Base-by-base conservation (phyloP, 1,140 invertebrate genomes). In the Oryctes rhinoceros region DNA sequence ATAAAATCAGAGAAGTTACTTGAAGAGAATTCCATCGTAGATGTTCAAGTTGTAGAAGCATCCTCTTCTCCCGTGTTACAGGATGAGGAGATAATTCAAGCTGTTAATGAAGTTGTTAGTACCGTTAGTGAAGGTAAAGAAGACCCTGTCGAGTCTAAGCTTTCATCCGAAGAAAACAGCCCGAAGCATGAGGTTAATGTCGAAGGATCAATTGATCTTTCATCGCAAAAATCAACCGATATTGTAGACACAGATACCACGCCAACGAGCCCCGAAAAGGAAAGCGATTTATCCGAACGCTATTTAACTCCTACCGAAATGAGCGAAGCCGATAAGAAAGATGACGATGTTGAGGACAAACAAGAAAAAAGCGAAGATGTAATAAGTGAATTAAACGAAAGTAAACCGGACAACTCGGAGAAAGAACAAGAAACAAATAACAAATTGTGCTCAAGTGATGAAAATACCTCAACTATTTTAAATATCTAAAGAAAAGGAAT, bases 1-100 rank as follows among this genome's bases (percentile, higher is more conserved):
- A 86, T 89, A 20, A 90, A 89, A 81, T 91, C 89, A 10, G 92
- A 93, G 78, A 91, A 91, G 82, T 87, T 90, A 4, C 80, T 92
- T 13, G 87, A 89, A 48, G 85, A 89, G 44, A 83, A 83, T 39
- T 37, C 76, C 76, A 78, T 80, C 79, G 53, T 71, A 44, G 67
- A 79, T 67, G 76, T 78, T 75, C 80, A 78, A 13, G 78, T 39
- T 18, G 37, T 81, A 30, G 75, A 77, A 24, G 59, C 89, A 79
- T 89, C 90, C n/a, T n/a, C 47, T 4, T 88, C 87, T 1, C 86
- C 86, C 30, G 88, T 90, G 78, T 86, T 90, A 10, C 89, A 90
- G 79, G 89, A 89, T 78, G 88, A 90, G 81, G 89, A 91, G 82
- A 87, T 89, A 79, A 89, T 90, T 67, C 85, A 89, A 83, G 88